Percentiles rank a stretch among this genome's conserved stretches.
phyloP scores from a whole-genome alignment of 2,888 invertebrate genomes.

The Phasia obesa region DNA sequence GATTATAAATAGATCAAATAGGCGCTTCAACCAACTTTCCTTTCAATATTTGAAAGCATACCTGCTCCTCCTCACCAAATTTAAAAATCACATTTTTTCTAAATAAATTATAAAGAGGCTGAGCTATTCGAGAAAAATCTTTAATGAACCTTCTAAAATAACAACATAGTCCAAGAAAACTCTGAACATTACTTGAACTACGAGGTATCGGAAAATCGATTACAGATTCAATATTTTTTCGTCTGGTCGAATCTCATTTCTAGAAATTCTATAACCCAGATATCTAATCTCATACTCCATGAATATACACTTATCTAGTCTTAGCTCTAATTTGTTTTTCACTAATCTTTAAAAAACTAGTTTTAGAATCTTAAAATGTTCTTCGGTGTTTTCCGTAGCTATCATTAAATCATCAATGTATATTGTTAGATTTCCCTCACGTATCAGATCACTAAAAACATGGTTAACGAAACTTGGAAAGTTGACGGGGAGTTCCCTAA shows the following conservation, averaged over 20 bases:
- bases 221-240: not conserved
- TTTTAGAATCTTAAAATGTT: constrained; percentile 69
- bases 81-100: not conserved
- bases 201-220: not conserved
- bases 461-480: too few relatives aligned
- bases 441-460: too few relatives aligned
- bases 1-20: not conserved
- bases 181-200: not conserved
- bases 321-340: constrained; percentile 66
- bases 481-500: too few relatives aligned
- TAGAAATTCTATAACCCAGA: constrained; percentile 69
- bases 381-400: constrained; percentile 9
- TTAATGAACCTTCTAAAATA: constrained; percentile 30
- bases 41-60: not conserved
- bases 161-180: not conserved
- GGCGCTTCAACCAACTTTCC: not conserved
- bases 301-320: constrained; percentile 73
- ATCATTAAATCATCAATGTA: too few relatives aligned
- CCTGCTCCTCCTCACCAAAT: not conserved
- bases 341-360: constrained; percentile 69
- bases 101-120: constrained; percentile 22
- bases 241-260: not conserved
- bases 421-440: too few relatives aligned
- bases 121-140: constrained; percentile 9
- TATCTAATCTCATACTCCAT: constrained; percentile 70